A percentile compares a stretch with the other conserved stretches of the same genome.
Evolutionary conservation across 2,113 vertebrate genomes (phyloP).

Genomic region (Amazona vittata): DNA sequence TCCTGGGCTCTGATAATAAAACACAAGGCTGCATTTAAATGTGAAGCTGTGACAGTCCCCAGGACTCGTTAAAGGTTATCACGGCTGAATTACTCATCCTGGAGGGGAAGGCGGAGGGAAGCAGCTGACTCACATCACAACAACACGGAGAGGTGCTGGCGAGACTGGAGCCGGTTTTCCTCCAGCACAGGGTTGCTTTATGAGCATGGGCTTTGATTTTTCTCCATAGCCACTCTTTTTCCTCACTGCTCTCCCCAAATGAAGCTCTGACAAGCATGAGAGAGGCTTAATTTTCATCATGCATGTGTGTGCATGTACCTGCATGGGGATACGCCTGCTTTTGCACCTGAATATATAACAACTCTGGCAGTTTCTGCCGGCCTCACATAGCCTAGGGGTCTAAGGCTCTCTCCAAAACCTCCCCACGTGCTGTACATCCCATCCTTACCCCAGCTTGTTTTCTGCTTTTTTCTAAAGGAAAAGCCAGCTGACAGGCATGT

Average conservation of each 20-base stretch:
- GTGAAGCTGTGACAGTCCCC: background rate
- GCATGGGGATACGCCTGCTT: background rate
- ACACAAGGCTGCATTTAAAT: background rate
- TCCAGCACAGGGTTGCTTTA: accelerated
- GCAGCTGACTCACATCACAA: background rate
- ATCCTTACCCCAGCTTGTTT: background rate
- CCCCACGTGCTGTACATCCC: background rate
- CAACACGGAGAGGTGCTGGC: background rate
- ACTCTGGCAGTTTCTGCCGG: background rate
- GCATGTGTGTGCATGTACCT: background rate
- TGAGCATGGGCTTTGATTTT: background rate
- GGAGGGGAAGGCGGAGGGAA: background rate
- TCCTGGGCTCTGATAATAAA: background rate
- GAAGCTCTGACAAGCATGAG: background rate
- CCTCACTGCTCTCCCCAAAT: background rate
- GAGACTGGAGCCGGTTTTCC: background rate
- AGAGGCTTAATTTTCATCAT: background rate
- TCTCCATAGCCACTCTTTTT: background rate
- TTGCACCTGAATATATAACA: background rate
- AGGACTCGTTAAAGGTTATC: background rate
- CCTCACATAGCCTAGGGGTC: background rate
- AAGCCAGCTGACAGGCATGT: background rate
- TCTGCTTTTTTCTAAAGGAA: background rate
- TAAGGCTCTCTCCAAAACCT: background rate
- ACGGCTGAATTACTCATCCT: background rate